phyloP scores from a whole-genome alignment of 1,140 invertebrate genomes.

The Zeugodacus cucurbitae region DNA sequence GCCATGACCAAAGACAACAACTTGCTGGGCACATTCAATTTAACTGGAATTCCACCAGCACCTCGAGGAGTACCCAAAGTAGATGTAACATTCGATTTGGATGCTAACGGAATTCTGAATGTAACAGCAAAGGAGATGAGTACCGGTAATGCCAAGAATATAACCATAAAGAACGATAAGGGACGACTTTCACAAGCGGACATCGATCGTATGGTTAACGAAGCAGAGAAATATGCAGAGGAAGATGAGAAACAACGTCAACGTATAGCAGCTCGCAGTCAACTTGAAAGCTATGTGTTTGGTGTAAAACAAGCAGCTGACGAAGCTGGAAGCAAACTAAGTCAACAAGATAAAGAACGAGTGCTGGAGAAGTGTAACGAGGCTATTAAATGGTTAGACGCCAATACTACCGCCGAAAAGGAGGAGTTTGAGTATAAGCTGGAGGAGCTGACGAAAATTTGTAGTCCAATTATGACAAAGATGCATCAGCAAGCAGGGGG shows the following conservation, averaged over 20 bases:
- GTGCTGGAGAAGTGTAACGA: slow-evolving; percentile 70
- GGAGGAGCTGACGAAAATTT: slow-evolving; percentile 69
- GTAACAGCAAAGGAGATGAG: slow-evolving; percentile 73
- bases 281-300: slow-evolving; percentile 79
- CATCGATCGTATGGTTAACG: slow-evolving; percentile 72
- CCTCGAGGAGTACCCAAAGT: slow-evolving; percentile 85
- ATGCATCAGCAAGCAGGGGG: not conserved
- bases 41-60: slow-evolving; percentile 84
- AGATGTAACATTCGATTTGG: slow-evolving; percentile 74
- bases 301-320: slow-evolving; percentile 73
- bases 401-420: slow-evolving; percentile 73
- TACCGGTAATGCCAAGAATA: slow-evolving; percentile 74
- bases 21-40: slow-evolving; percentile 80
- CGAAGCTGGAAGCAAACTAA: slow-evolving; percentile 73
- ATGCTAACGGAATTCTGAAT: slow-evolving; percentile 73
- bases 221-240: slow-evolving; percentile 62
- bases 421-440: slow-evolving; percentile 74
- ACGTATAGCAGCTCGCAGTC: slow-evolving; percentile 71
- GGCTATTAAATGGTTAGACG: slow-evolving; percentile 74
- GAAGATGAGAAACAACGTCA: slow-evolving; percentile 77
- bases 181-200: slow-evolving; percentile 83
- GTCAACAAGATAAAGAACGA: slow-evolving; percentile 72
- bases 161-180: slow-evolving; percentile 88
- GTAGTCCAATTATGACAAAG: slow-evolving; percentile 59
- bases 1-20: slow-evolving; percentile 82